phyloP scores from a whole-genome alignment of 2,113 vertebrate genomes.

The Malurus alboscapulatus region DNA sequence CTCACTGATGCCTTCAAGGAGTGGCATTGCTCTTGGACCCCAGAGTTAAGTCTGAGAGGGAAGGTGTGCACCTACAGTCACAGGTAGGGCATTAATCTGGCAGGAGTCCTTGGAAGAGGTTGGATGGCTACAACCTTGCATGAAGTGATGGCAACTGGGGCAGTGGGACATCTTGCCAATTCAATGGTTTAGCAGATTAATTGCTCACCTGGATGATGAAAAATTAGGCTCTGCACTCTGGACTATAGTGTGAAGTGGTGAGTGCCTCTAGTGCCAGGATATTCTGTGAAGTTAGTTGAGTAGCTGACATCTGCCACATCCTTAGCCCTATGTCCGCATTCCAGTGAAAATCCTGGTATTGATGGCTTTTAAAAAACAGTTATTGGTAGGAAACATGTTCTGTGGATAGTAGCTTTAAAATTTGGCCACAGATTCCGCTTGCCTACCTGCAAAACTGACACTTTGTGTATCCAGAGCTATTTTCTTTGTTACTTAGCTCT shows the following conservation, averaged over 20 bases:
- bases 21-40: accelerated
- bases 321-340: neutral
- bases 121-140: neutral
- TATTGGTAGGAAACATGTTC: neutral
- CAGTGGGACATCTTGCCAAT: neutral
- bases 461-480: neutral
- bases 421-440: neutral
- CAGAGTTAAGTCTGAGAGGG: neutral
- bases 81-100: neutral
- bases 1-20: neutral
- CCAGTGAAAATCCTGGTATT: neutral
- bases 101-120: neutral
- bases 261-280: neutral
- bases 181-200: neutral
- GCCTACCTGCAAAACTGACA: neutral
- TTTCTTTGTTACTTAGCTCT: neutral
- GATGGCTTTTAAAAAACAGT: neutral
- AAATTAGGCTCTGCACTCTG: neutral
- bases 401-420: neutral
- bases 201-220: neutral
- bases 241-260: neutral
- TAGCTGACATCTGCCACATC: neutral
- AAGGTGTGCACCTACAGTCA: neutral
- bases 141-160: neutral
- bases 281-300: neutral